A percentile compares a stretch with the other conserved stretches of the same genome.
Conservation (phyloP, 1,140 invertebrate genomes). For the Magallana gigas region DNA sequence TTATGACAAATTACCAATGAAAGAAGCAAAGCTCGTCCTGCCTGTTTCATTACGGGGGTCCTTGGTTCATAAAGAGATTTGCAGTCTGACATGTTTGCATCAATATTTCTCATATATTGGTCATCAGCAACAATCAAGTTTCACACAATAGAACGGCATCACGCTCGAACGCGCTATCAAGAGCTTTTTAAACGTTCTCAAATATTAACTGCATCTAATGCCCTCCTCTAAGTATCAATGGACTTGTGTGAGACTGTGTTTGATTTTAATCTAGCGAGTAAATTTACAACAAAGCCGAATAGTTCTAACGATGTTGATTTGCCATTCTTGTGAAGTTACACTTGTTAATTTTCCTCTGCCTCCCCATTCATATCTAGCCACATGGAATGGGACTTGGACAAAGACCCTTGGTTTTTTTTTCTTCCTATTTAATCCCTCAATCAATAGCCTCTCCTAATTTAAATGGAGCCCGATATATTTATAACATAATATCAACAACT, state of each 20-base stretch:
- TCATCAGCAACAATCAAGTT: not conserved
- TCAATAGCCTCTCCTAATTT: not conserved
- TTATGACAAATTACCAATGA: conserved; percentile 8
- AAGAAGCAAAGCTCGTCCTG: not conserved
- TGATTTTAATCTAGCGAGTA: conserved; percentile 28
- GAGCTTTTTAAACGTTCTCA: not conserved
- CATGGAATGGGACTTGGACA: not conserved
- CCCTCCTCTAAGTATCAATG: conserved; percentile 17
- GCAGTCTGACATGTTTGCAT: not conserved
- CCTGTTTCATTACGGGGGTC: not conserved
- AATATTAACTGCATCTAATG: conserved; percentile 34
- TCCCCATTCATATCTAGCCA: not conserved
- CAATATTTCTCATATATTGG: not conserved
- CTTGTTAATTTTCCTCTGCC: not conserved
- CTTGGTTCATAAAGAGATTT: not conserved
- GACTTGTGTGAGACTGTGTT: not conserved
- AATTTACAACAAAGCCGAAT: conserved; percentile 6
- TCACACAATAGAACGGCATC: not conserved
- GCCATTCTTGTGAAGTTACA: not conserved
- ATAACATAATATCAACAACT: not conserved
- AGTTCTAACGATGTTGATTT: conserved; percentile 13
- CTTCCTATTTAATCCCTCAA: not conserved
- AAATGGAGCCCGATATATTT: not conserved
- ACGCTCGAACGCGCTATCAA: not conserved
- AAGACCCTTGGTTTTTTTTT: conserved; percentile 8